Conservation (phyloP, 2,888 invertebrate genomes). For the Clostera curtula region DNA sequence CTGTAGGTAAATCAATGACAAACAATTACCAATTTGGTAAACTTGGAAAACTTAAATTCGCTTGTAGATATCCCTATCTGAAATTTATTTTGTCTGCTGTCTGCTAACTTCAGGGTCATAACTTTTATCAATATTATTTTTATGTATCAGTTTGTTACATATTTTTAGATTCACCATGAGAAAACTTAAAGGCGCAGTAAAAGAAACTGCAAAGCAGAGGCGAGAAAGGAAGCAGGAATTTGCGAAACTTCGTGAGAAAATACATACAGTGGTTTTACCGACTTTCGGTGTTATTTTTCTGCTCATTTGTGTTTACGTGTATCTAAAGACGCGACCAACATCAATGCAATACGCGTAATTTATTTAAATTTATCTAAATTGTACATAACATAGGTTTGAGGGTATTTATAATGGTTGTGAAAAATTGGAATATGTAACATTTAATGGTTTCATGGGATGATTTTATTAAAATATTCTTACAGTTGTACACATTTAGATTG, state of each 20-base stretch:
- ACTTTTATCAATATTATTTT: too few relatives aligned
- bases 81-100: too few relatives aligned
- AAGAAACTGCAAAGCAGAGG: slow-evolving; percentile 89
- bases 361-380: slow-evolving; percentile 12
- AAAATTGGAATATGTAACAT: slow-evolving; percentile 8
- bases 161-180: slow-evolving; percentile 76
- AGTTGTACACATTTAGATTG: too few relatives aligned
- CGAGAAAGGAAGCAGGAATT: slow-evolving; percentile 90
- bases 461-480: too few relatives aligned
- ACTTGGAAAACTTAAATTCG: too few relatives aligned
- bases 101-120: too few relatives aligned
- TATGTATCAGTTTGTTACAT: too few relatives aligned
- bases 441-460: too few relatives aligned
- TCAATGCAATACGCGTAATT: slow-evolving; percentile 54
- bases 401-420: slow-evolving; percentile 13
- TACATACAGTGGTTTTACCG: slow-evolving; percentile 86
- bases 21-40: too few relatives aligned
- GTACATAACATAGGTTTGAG: slow-evolving; percentile 18
- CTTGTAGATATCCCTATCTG: too few relatives aligned
- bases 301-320: slow-evolving; percentile 84
- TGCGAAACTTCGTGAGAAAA: slow-evolving; percentile 83
- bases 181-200: slow-evolving; percentile 86
- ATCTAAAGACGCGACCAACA: slow-evolving; percentile 84
- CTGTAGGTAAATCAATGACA: too few relatives aligned
- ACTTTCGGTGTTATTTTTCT: slow-evolving; percentile 80